A percentile compares a stretch with the other conserved stretches of the same genome.
phyloP scores from a whole-genome alignment of 2,888 invertebrate species.

The Heliconius hortense region DNA sequence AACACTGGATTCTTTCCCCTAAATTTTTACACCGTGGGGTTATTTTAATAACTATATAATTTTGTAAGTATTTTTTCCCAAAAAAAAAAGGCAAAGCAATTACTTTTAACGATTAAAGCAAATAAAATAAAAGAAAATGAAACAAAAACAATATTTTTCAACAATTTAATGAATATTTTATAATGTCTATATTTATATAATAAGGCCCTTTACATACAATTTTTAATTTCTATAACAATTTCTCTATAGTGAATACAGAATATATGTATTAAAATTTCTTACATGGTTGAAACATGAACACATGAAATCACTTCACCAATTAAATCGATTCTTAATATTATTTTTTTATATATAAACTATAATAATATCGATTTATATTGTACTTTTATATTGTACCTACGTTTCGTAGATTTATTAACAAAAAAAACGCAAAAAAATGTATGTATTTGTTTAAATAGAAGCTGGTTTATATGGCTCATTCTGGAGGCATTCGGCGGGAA shows the following conservation, averaged over 20 bases:
- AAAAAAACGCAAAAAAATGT: not conserved
- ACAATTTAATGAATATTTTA: constrained; percentile 3
- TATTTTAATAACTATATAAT: no score
- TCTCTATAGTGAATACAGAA: not conserved
- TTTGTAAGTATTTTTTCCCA: no score
- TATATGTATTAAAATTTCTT: constrained; percentile 6
- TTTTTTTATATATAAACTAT: no score
- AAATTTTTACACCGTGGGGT: no score
- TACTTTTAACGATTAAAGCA: no score
- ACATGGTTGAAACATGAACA: constrained; percentile 12
- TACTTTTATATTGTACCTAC: not conserved
- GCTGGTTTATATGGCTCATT: no score
- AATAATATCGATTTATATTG: not conserved
- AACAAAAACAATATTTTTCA: not conserved
- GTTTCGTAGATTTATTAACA: not conserved
- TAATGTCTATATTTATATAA: constrained; percentile 9
- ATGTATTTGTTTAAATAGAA: no score
- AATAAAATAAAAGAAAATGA: not conserved
- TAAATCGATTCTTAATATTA: no score
- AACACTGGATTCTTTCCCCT: no score
- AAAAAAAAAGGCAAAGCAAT: no score
- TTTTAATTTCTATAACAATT: not conserved
- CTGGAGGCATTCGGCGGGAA: no score
- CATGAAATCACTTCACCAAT: constrained; percentile 15
- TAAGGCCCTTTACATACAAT: not conserved